phyloP scores from a whole-genome alignment of 1,140 invertebrate genomes.

The Lepidostoma basale region DNA sequence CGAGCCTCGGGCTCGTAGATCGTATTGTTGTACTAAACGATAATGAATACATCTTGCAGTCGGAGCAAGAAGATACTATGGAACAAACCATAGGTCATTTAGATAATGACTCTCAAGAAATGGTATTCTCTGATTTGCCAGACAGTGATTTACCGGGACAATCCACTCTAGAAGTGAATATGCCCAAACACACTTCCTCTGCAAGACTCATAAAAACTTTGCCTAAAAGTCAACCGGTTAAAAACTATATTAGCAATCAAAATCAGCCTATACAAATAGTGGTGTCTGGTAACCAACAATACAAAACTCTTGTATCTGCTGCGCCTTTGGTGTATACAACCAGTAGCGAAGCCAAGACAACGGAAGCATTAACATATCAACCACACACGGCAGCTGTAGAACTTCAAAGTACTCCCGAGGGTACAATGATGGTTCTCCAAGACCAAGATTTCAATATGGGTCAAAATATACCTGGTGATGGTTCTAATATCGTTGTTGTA shows the following conservation, averaged over 20 bases:
- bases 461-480: constrained; percentile 55
- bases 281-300: constrained; percentile 59
- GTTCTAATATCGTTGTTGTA: constrained; percentile 67
- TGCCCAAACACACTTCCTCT: neutral
- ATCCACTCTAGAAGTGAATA: constrained; percentile 12
- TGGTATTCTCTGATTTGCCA: constrained; percentile 28
- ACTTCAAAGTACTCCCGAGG: constrained; percentile 4
- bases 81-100: constrained; percentile 45
- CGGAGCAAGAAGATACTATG: constrained; percentile 48
- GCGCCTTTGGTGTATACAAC: constrained; percentile 51
- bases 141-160: constrained; percentile 16
- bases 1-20: constrained; percentile 64
- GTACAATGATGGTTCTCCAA: constrained; percentile 54
- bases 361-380: constrained; percentile 1
- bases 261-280: constrained; percentile 58
- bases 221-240: constrained; percentile 2
- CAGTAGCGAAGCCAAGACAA: constrained; percentile 15
- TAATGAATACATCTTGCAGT: constrained; percentile 59
- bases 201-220: constrained; percentile 1
- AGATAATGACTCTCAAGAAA: constrained; percentile 27
- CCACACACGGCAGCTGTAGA: constrained; percentile 9
- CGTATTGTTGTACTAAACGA: constrained; percentile 63
- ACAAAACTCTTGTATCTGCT: constrained; percentile 54
- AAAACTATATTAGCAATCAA: constrained; percentile 32
- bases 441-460: constrained; percentile 54